A percentile compares a stretch with the other conserved stretches of the same genome.
Conservation (phyloP, 2,888 invertebrate species). For the Xanthia icteritia region DNA sequence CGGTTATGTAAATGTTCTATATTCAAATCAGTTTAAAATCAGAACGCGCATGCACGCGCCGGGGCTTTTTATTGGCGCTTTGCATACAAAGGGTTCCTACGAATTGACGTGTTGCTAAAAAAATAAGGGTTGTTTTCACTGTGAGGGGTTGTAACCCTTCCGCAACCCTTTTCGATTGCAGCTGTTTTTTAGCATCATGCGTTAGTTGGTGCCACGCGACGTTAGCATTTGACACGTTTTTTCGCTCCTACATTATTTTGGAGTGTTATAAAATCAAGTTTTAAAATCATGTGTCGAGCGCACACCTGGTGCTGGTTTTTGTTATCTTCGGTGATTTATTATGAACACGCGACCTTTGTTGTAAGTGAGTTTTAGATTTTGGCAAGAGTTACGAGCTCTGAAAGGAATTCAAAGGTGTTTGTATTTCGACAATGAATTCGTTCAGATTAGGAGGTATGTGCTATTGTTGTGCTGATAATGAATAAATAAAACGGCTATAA, state of each 20-base stretch:
- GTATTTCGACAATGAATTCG: constrained; percentile 8
- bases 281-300: constrained; percentile 38
- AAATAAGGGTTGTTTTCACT: constrained; percentile 72
- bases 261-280: constrained; percentile 43
- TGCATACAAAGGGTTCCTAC: constrained; percentile 80
- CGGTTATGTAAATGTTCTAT: constrained; percentile 87
- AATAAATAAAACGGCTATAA: background rate
- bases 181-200: constrained; percentile 82
- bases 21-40: constrained; percentile 90
- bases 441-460: background rate
- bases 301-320: constrained; percentile 64
- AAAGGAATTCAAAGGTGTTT: constrained; percentile 23
- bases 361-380: constrained; percentile 35
- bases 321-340: constrained; percentile 59
- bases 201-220: constrained; percentile 81
- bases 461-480: constrained; percentile 3
- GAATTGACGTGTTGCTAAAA: constrained; percentile 69
- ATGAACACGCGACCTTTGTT: constrained; percentile 54
- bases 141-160: constrained; percentile 82
- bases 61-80: constrained; percentile 87
- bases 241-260: constrained; percentile 67
- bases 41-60: constrained; percentile 88
- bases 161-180: constrained; percentile 84
- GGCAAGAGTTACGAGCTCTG: constrained; percentile 20
- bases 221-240: constrained; percentile 75